Percentiles rank a stretch among this genome's conserved stretches.
phyloP scores from a whole-genome alignment of 35 echinoderm and acorn worm genomes.

The Diadema setosum region DNA sequence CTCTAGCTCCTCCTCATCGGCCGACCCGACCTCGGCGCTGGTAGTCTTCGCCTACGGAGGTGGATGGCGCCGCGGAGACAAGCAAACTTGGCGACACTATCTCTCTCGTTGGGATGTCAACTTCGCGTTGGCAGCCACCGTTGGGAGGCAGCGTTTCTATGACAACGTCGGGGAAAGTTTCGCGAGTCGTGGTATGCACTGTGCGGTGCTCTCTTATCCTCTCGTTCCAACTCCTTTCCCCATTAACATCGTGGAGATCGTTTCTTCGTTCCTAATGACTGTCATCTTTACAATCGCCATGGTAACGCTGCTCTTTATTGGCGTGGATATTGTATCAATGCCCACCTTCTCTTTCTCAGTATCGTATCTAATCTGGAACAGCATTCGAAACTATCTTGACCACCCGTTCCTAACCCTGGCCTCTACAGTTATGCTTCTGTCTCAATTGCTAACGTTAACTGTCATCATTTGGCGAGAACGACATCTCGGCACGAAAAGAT shows the following conservation, averaged over 20 bases:
- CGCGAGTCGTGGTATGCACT: neutral
- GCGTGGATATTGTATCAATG: neutral
- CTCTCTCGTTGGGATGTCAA: conserved; percentile 14
- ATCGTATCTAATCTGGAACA: neutral
- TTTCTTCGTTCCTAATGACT: neutral
- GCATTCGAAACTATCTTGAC: neutral
- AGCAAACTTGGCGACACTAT: neutral
- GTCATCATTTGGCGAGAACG: neutral
- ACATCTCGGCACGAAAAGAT: neutral
- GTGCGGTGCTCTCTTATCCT: conserved; percentile 7
- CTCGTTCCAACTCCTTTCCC: neutral
- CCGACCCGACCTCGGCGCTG: neutral
- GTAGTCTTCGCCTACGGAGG: conserved; percentile 18
- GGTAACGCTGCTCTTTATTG: neutral
- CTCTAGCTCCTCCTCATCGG: too few relatives aligned
- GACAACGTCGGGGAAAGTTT: conserved; percentile 15
- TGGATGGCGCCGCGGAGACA: conserved; percentile 7
- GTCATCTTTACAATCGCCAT: too few relatives aligned
- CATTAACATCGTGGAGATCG: neutral
- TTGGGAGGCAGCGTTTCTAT: neutral
- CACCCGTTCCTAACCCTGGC: neutral
- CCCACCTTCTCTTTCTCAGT: neutral
- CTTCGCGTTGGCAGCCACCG: neutral
- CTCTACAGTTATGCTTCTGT: neutral
- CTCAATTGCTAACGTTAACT: neutral